Percentiles rank a stretch among this genome's conserved stretches.
These are phyloP conservation scores for Parnassius mnemosyne DNA, from an alignment of 2,888 invertebrate genomes.

Conservation along the genomic window DNA sequence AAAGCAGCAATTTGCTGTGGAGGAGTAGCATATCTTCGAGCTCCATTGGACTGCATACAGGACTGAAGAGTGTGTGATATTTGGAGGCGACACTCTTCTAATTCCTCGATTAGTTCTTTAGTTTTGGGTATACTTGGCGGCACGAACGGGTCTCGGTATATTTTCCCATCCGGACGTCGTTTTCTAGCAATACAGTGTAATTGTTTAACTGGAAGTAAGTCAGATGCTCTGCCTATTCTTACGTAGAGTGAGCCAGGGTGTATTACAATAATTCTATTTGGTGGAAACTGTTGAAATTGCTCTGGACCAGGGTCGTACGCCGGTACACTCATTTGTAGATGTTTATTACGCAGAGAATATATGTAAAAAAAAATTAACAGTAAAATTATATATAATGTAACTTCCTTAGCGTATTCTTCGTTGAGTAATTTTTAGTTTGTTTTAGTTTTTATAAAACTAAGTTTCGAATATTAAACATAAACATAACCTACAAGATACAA, in stretches of 20 bases:
- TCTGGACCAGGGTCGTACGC: constrained; percentile 64
- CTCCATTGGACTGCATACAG: constrained; percentile 90
- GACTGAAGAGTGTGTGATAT: constrained; percentile 93
- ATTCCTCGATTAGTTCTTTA: constrained; percentile 86
- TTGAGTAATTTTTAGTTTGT: no score
- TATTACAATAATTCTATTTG: constrained; percentile 93
- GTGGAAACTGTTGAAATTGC: constrained; percentile 84
- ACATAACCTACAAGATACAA: no score
- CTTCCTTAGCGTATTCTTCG: no score
- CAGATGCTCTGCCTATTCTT: constrained; percentile 94
- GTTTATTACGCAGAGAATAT: background rate
- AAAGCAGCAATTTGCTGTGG: constrained; percentile 94
- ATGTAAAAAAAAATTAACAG: no score
- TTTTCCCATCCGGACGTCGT: constrained; percentile 76
- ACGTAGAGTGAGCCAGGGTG: constrained; percentile 96
- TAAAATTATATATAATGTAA: no score
- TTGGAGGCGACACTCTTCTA: constrained; percentile 91
- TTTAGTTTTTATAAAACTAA: no score
- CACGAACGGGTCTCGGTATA: constrained; percentile 83
- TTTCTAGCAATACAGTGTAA: constrained; percentile 92
- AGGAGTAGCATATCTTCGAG: constrained; percentile 90
- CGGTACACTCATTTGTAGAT: constrained; percentile 54
- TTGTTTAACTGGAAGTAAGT: constrained; percentile 90
- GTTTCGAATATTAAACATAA: no score
- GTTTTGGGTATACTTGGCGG: constrained; percentile 84